phyloP scores from a whole-genome alignment of 2,797 vertebrate genomes.

The Parauchenoglanis punctatus region DNA sequence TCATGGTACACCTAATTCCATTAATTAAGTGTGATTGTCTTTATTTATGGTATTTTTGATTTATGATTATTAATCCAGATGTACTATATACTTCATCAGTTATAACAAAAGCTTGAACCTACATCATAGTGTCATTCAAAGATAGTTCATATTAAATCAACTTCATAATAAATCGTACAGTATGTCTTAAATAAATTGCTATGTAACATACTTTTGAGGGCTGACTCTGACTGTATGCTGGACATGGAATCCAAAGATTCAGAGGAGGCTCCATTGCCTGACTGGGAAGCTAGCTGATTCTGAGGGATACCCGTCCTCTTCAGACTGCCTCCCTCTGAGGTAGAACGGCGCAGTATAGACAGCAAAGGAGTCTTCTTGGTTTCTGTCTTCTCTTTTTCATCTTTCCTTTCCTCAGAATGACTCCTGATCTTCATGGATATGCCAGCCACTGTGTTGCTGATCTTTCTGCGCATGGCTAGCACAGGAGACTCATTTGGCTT shows the following conservation, averaged over 20 bases:
- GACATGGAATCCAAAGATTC: slow-evolving; percentile 91
- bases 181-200: neutral
- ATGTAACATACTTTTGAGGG: slow-evolving; percentile 69
- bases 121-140: neutral
- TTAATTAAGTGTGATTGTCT: neutral
- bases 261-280: slow-evolving; percentile 79
- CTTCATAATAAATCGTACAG: neutral
- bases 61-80: neutral
- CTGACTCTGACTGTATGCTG: slow-evolving; percentile 80
- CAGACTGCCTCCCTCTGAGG: slow-evolving; percentile 86
- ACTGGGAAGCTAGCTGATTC: slow-evolving; percentile 82
- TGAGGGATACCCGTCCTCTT: slow-evolving; percentile 78
- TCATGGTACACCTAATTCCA: neutral
- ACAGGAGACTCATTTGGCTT: slow-evolving; percentile 84
- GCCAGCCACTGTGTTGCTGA: slow-evolving; percentile 88
- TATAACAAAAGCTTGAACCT: neutral
- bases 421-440: slow-evolving; percentile 90
- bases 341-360: slow-evolving; percentile 85
- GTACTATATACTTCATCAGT: neutral
- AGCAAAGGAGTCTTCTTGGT: slow-evolving; percentile 82
- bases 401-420: slow-evolving; percentile 82
- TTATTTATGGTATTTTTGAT: neutral
- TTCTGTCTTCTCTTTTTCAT: slow-evolving; percentile 73
- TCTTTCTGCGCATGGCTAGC: slow-evolving; percentile 86
- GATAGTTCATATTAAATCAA: neutral